Base-by-base conservation (phyloP, 2,113 vertebrate genomes). In the Zosterops hypoxanthus region DNA sequence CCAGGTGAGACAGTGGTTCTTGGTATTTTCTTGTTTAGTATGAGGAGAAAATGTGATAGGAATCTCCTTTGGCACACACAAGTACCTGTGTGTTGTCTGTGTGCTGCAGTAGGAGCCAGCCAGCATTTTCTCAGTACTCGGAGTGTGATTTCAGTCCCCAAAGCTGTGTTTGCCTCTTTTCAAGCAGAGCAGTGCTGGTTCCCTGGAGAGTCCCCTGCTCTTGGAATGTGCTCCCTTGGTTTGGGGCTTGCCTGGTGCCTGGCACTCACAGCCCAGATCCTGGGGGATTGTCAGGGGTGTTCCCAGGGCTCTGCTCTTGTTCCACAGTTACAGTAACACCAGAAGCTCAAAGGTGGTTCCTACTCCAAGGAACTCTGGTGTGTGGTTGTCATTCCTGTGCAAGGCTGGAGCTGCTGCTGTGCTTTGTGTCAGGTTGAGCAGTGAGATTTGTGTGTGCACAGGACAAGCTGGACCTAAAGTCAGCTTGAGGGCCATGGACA, bases 371-470 rank as follows among this genome's bases (percentile, higher is more conserved):
- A 46, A 1, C 11, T 11, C 14, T 17, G 59, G 31, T 0, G 2
- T 5, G 68, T 22, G 61, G 3, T 6, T 1, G 0, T 8, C 0
- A 0, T 12, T 19, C 5, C 6, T 8, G 39, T 14, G 24, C 3
- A 1, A 24, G 78, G 47, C 83, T 17, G 19, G 14, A 11, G 26
- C 63, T 53, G 75, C 22, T 34, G 60, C 71, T 2, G 3, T 14
- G 64, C 46, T 6, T 20, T 9, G 5, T 20, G 25, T 31, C 1
- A 1, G 56, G 25, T 5, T 8, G 36, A 17, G 2, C 33, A 17
- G 26, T 8, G 21, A 4, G 12, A 19, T 23, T 12, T 0, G 3
- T 34, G 42, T 6, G 0, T 5, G 26, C 19, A 1, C 39, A 23
- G 57, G 33, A 33, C 49, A 28, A 11, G 57, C 57, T 72, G 81